A percentile compares a stretch with the other conserved stretches of the same genome.
phyloP scores from a whole-genome alignment of 2,797 vertebrate species.

The Hoplostethus atlanticus region DNA sequence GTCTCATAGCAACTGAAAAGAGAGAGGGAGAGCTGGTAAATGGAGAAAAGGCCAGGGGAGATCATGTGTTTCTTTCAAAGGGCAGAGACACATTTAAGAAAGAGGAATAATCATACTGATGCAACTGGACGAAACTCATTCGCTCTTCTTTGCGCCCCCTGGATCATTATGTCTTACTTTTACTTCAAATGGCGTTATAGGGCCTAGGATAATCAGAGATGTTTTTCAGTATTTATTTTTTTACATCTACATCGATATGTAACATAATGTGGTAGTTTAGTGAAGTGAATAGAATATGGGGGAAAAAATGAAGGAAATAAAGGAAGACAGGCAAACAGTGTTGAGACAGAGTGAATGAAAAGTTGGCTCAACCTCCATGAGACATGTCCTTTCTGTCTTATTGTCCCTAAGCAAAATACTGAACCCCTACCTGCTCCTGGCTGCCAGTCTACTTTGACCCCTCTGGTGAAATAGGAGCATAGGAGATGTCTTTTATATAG shows the following conservation, averaged over 20 bases:
- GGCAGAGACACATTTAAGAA: constrained; percentile 35
- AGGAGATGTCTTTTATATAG: no score
- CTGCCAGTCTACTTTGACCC: background rate
- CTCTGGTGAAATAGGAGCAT: background rate
- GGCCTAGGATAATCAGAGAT: background rate
- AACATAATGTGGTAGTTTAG: background rate
- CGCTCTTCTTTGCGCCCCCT: background rate
- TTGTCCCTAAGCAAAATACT: no score
- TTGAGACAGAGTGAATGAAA: background rate
- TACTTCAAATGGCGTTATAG: constrained; percentile 8
- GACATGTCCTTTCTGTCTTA: background rate
- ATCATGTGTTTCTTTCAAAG: constrained; percentile 67
- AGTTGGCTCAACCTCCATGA: background rate
- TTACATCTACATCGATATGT: background rate
- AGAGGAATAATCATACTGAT: constrained; percentile 29
- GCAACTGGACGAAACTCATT: background rate
- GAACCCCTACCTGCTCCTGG: background rate
- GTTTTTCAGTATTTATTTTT: background rate
- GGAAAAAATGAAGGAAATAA: background rate
- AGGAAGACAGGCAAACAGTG: background rate
- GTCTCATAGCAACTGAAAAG: constrained; percentile 85
- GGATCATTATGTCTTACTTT: constrained; percentile 14
- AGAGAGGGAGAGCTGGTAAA: constrained; percentile 70
- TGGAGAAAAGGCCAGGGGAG: constrained; percentile 65
- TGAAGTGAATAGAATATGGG: no score